A percentile compares a stretch with the other conserved stretches of the same genome.
Conservation (phyloP, 1,140 invertebrate species). For the Drosophila guanche region DNA sequence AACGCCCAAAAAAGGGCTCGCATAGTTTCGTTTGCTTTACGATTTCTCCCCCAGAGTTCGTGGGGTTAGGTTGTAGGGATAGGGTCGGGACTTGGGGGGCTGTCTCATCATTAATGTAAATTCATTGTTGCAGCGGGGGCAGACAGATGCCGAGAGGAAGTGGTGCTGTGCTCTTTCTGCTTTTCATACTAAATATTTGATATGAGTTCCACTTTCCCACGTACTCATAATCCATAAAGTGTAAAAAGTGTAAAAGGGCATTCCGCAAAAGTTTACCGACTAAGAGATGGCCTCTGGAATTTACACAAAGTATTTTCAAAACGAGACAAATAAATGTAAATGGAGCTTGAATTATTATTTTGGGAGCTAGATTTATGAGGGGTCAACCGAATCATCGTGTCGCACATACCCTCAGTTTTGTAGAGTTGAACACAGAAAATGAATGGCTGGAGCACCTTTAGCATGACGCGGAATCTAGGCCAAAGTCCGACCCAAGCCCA, state of each 20-base stretch:
- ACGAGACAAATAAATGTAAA: too few species aligned
- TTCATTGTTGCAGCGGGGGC: slow-evolving; percentile 66
- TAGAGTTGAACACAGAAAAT: slow-evolving; percentile 31
- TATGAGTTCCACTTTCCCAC: slow-evolving; percentile 43
- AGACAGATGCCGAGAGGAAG: not conserved
- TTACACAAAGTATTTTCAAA: too few species aligned
- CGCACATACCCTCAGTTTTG: too few species aligned
- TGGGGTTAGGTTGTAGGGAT: slow-evolving; percentile 23
- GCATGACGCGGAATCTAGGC: slow-evolving; percentile 43
- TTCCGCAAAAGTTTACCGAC: not conserved
- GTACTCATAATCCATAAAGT: slow-evolving; percentile 37
- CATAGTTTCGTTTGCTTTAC: slow-evolving; percentile 75
- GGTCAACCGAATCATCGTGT: too few species aligned
- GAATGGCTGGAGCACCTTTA: slow-evolving; percentile 33
- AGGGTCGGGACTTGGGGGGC: slow-evolving; percentile 15
- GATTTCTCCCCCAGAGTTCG: slow-evolving; percentile 60
- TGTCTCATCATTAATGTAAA: slow-evolving; percentile 79
- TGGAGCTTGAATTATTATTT: too few species aligned
- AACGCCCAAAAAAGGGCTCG: slow-evolving; percentile 45
- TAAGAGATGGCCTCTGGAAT: not conserved
- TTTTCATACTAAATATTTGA: slow-evolving; percentile 74
- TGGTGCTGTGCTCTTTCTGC: slow-evolving; percentile 9
- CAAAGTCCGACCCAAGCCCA: slow-evolving; percentile 27
- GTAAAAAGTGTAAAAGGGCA: slow-evolving; percentile 9
- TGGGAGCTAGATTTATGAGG: too few species aligned